phyloP scores from a whole-genome alignment of 2,113 vertebrate genomes.

The Dinomys branickii region DNA sequence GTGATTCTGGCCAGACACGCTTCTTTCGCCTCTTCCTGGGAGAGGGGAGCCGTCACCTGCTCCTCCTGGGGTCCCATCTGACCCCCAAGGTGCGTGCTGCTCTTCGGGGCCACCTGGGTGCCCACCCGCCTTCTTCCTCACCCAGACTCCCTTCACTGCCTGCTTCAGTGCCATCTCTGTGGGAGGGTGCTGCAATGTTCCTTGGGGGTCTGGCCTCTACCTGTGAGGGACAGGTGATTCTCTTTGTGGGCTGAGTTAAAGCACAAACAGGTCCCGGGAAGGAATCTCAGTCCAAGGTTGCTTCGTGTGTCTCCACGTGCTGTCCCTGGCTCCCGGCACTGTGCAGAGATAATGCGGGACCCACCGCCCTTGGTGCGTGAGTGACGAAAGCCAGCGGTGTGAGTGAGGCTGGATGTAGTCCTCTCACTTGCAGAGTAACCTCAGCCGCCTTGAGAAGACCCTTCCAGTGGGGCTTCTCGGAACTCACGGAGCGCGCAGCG shows the following conservation, averaged over 20 bases:
- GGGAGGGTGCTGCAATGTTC: accelerated
- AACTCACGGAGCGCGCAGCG: not conserved
- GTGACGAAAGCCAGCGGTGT: not conserved
- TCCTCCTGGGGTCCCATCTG: not conserved
- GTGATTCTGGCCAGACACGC: accelerated
- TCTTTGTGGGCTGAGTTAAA: not conserved
- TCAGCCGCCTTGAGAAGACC: not conserved
- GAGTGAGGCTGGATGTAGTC: not conserved
- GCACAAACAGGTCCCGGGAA: accelerated
- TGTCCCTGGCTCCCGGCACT: accelerated
- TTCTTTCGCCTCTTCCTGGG: not conserved
- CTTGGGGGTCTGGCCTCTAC: not conserved
- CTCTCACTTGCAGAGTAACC: not conserved
- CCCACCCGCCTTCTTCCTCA: not conserved
- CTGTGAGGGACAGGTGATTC: not conserved
- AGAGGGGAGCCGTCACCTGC: not conserved
- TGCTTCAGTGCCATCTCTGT: not conserved
- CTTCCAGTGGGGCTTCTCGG: not conserved
- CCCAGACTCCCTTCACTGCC: not conserved
- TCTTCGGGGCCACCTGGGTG: not conserved
- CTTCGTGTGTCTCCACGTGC: too few relatives aligned
- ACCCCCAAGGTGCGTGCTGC: not conserved
- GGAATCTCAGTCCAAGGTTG: too few relatives aligned
- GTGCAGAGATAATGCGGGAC: accelerated
- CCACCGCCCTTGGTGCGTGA: accelerated